Percentiles rank a stretch among this genome's conserved stretches.
Conservation (phyloP, 1,140 invertebrate genomes). For the Melipona quadrifasciata region DNA sequence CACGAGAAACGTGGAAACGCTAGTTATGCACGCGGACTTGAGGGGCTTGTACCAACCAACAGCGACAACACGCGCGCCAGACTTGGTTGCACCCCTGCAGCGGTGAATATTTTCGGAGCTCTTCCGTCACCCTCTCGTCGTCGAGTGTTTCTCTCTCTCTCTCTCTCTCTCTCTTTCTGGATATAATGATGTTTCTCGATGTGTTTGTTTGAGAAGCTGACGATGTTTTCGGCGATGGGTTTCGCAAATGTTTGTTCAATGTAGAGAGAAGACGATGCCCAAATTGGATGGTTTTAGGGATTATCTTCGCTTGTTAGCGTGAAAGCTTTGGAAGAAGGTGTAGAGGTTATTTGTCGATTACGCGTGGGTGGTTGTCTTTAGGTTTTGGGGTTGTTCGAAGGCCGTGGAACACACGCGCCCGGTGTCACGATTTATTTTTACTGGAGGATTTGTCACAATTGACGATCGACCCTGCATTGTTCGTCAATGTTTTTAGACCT, state of each 20-base stretch:
- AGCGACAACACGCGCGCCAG: neutral
- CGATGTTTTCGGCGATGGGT: neutral
- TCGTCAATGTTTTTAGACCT: too few relatives aligned
- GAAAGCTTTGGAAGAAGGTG: neutral
- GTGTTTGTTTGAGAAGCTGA: neutral
- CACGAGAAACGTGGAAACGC: neutral
- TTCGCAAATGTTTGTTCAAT: neutral
- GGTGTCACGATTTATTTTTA: too few relatives aligned
- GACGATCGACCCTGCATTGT: too few relatives aligned
- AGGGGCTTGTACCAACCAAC: neutral
- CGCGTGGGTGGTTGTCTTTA: too few relatives aligned
- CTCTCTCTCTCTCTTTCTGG: too few relatives aligned
- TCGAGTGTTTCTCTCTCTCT: neutral
- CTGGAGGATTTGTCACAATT: too few relatives aligned
- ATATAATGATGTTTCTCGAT: neutral
- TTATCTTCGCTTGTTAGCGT: neutral
- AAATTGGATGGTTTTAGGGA: neutral
- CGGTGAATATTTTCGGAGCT: neutral
- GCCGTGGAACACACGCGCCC: too few relatives aligned
- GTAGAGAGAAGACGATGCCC: neutral
- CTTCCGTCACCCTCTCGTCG: neutral
- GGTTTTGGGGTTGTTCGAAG: too few relatives aligned
- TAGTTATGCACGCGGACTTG: slow-evolving; percentile 7
- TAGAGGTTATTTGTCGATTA: neutral
- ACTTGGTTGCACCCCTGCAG: neutral